Conservation (phyloP, 2,113 vertebrate species). For the Willisornis vidua region DNA sequence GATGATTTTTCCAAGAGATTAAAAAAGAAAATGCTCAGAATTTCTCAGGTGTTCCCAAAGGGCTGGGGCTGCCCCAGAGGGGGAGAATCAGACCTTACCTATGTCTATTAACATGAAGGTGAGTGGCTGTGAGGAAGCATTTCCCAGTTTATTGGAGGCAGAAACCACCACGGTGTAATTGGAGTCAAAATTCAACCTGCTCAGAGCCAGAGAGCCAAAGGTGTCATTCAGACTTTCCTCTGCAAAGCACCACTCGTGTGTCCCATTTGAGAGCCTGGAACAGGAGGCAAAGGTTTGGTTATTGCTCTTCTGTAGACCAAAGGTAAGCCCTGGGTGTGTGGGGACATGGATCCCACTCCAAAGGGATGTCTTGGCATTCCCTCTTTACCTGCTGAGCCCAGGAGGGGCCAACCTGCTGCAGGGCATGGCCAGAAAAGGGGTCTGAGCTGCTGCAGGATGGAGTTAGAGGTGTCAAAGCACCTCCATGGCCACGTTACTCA, state of each 20-base stretch:
- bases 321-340: fast-evolving
- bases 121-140: constrained; percentile 35
- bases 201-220: background rate
- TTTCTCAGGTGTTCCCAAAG: background rate
- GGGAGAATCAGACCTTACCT: background rate
- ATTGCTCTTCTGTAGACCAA: fast-evolving
- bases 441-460: background rate
- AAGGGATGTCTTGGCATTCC: background rate
- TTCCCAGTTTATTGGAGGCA: constrained; percentile 68
- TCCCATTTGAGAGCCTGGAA: constrained; percentile 66
- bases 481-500: background rate
- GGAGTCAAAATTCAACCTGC: constrained; percentile 11
- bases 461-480: background rate
- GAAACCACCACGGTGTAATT: constrained; percentile 65
- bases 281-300: background rate
- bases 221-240: background rate
- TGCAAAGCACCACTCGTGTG: background rate
- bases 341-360: background rate
- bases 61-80: no score
- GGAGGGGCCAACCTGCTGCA: background rate
- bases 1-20: background rate
- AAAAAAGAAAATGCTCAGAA: background rate
- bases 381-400: no score
- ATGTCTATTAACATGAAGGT: constrained; percentile 42
- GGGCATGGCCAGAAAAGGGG: fast-evolving